A percentile compares a stretch with the other conserved stretches of the same genome.
Evolutionary conservation across 1,140 invertebrate species (phyloP).

Genomic region (Pseudachorutes palmiensis): DNA sequence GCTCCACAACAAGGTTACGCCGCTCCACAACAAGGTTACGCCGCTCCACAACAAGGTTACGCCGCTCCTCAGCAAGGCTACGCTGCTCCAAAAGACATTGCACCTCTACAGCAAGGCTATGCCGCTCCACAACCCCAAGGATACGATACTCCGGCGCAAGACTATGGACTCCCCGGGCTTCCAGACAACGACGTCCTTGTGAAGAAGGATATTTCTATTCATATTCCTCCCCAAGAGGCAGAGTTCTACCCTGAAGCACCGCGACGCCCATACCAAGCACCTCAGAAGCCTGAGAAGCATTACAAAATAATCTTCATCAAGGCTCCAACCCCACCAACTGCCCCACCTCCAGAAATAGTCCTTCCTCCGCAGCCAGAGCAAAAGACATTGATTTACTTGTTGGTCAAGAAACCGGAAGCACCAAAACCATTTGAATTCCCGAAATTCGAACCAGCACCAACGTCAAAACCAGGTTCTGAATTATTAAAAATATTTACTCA

Average conservation of each 20-base stretch:
- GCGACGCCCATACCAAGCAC: conserved; percentile 38
- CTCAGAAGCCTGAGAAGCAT: conserved; percentile 65
- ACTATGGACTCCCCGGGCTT: neutral
- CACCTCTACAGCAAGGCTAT: conserved; percentile 11
- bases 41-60: neutral
- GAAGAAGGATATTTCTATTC: conserved; percentile 75
- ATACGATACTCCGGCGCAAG: neutral
- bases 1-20: too few species aligned
- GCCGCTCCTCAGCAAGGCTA: neutral
- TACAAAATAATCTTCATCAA: conserved; percentile 85
- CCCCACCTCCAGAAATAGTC: conserved; percentile 52
- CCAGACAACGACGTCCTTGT: conserved; percentile 41
- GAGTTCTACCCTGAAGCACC: conserved; percentile 44
- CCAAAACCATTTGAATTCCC: conserved; percentile 65
- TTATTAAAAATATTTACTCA: too few species aligned
- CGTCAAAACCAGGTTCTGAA: too few species aligned
- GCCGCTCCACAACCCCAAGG: conserved; percentile 5
- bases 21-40: too few species aligned
- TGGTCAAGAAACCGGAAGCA: conserved; percentile 76
- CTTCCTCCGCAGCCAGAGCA: conserved; percentile 48
- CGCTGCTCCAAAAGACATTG: conserved; percentile 10
- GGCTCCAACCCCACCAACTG: conserved; percentile 67
- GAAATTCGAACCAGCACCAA: conserved; percentile 62
- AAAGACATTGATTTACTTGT: conserved; percentile 79
- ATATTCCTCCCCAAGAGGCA: conserved; percentile 73